Base-by-base conservation (phyloP, 1,140 invertebrate genomes). In the Acromyrmex heyeri region DNA sequence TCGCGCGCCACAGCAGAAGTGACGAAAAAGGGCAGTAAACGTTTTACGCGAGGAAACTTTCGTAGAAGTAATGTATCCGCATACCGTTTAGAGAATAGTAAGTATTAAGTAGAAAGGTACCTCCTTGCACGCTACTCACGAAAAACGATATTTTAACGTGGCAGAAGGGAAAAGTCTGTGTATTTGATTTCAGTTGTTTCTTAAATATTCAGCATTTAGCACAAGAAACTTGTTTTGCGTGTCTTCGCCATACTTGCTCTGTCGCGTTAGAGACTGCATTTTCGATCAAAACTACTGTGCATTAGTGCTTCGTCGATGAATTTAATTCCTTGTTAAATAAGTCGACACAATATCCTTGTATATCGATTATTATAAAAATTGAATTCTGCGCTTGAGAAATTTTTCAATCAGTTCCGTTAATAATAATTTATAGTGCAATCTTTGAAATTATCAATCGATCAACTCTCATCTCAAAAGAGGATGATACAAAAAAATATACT, bases 11-110 rank as follows among this genome's bases (percentile, higher is more conserved):
- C 57, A 55, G 38, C 78, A 65, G 70, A 87, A 89, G 88, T 85
- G 89, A 89, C 70, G 89, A 87, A 90, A 90, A 89, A 82, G 89
- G 73, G 69, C 79, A 57, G 61, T 81, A 87, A 89, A 87, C 62
- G 88, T 89, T 82, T 77, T 72, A 72, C 78, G 61, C 64, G 62
- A 90, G 88, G 85, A 89, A 89, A 89, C 67, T 77, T 78, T 89
- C 61, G 78, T 72, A 64, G 57, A 77, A 89, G 88, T 87, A 90
- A 90, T 85, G 89, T 79, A 89, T 90, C 89, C 89, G 88, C 88
- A 72, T 62, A 59, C 87, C 76, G 83, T 59, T 53, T 85, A 88
- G 83, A 90, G 85, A 90, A 90, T 90, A 78, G 83, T 82, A 82
- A 90, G 88, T 89, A 89, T 86, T 64, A 89, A 72, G 65, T 75